Evolutionary conservation across 2,113 vertebrate species (phyloP).

Genomic region (Eclectus roratus): DNA sequence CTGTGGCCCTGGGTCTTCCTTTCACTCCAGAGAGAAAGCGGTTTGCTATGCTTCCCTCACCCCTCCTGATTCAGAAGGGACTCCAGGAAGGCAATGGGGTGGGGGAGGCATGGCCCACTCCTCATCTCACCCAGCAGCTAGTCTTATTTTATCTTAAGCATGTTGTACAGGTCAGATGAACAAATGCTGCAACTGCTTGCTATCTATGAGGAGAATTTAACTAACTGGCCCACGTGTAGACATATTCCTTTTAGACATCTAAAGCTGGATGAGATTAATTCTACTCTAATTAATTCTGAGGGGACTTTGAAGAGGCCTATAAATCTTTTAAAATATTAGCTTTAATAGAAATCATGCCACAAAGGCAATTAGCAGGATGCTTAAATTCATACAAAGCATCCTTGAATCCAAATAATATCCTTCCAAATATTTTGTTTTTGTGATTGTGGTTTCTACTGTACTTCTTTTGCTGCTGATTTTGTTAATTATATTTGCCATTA

Average conservation of each 20-base stretch:
- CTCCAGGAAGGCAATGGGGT: not conserved
- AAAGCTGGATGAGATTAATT: not conserved
- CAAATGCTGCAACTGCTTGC: not conserved
- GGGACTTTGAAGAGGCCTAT: not conserved
- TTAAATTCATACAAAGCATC: not conserved
- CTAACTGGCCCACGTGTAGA: not conserved
- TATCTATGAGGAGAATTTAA: not conserved
- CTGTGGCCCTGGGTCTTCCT: conserved; percentile 10
- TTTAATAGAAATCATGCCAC: not conserved
- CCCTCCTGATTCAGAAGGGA: not conserved
- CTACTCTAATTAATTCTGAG: not conserved
- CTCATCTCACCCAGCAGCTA: not conserved
- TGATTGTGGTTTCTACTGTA: not conserved
- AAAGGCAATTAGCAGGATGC: not conserved
- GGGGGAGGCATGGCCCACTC: not conserved
- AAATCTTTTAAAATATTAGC: not conserved
- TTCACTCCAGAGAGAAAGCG: not conserved
- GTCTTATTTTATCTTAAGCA: not conserved
- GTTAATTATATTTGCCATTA: not conserved
- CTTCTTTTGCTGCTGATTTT: not conserved
- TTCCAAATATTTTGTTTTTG: not conserved
- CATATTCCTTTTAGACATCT: not conserved
- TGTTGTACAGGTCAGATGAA: not conserved
- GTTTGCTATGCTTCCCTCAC: conserved; percentile 27
- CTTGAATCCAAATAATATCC: not conserved